Evolutionary conservation across 2,113 vertebrate genomes (phyloP).

Genomic region (Salminus brasiliensis): DNA sequence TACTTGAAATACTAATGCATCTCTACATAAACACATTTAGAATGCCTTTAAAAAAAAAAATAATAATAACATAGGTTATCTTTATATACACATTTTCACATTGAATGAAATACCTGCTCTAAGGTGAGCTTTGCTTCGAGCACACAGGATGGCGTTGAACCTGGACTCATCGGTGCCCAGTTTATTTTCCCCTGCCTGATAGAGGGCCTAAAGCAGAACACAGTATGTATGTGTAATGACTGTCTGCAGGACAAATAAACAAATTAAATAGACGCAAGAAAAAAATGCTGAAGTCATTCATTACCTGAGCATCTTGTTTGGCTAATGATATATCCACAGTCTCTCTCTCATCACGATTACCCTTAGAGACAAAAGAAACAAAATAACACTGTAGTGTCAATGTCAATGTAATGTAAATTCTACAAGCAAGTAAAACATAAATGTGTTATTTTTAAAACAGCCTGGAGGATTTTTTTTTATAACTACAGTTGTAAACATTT

Average conservation of each 20-base stretch:
- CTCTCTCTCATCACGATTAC: conserved; percentile 90
- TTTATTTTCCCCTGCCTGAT: conserved; percentile 93
- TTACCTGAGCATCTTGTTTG: conserved; percentile 94
- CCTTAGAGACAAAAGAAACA: conserved; percentile 70
- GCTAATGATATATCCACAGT: conserved; percentile 87
- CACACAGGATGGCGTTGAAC: conserved; percentile 93
- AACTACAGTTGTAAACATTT: no score
- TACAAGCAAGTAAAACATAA: neutral
- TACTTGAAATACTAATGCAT: no score
- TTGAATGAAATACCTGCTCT: conserved; percentile 87
- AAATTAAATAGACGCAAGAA: neutral
- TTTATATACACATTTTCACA: no score
- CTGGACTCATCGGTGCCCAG: conserved; percentile 97
- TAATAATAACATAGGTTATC: no score
- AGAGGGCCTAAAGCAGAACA: conserved; percentile 79
- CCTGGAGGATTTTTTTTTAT: no score
- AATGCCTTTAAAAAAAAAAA: no score
- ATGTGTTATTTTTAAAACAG: neutral
- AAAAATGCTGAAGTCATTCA: neutral
- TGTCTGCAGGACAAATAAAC: conserved; percentile 1
- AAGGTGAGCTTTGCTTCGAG: conserved; percentile 90
- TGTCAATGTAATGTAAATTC: neutral
- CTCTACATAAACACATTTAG: no score
- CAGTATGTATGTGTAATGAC: neutral
- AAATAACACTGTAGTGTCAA: neutral